Conservation (phyloP, 2,797 vertebrate species). For the Gambusia yucatana region DNA sequence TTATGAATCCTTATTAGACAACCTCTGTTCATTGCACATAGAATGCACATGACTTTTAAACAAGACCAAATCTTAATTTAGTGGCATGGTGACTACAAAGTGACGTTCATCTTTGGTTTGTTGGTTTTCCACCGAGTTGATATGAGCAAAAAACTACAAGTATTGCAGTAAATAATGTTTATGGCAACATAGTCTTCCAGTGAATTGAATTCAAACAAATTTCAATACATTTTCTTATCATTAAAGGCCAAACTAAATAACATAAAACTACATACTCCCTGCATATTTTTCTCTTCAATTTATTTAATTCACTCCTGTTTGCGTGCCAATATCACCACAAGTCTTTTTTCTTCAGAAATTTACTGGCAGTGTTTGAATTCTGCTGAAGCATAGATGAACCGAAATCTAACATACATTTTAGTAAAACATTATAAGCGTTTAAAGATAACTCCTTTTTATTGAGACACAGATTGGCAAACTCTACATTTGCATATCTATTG, state of each 20-base stretch:
- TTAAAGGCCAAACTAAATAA: slow-evolving; percentile 59
- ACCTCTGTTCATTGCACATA: slow-evolving; percentile 31
- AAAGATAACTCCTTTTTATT: slow-evolving; percentile 47
- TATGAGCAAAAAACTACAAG: slow-evolving; percentile 6
- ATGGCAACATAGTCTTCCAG: slow-evolving; percentile 19
- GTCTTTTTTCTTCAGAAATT: slow-evolving; percentile 5
- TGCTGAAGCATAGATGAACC: slow-evolving; percentile 36
- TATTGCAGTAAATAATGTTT: slow-evolving; percentile 8
- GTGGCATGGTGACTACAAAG: slow-evolving; percentile 23
- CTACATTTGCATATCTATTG: slow-evolving; percentile 56
- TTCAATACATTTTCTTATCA: slow-evolving; percentile 40
- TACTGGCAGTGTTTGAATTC: slow-evolving; percentile 43
- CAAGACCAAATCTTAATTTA: slow-evolving; percentile 29
- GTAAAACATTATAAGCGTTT: slow-evolving; percentile 31
- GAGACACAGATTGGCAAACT: slow-evolving; percentile 57
- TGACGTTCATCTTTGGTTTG: slow-evolving; percentile 13
- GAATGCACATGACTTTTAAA: slow-evolving; percentile 50
- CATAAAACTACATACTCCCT: slow-evolving; percentile 35
- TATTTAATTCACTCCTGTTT: slow-evolving; percentile 46
- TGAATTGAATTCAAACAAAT: slow-evolving; percentile 40
- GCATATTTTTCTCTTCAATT: slow-evolving; percentile 12
- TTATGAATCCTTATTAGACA: slow-evolving; percentile 66
- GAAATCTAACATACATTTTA: slow-evolving; percentile 39
- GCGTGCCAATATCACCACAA: slow-evolving; percentile 42
- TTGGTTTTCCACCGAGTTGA: slow-evolving; percentile 25